Percentiles rank a stretch among this genome's conserved stretches.
These are phyloP conservation scores for Drosophila mauritiana DNA, from an alignment of 1,140 invertebrate genomes.

Conservation along the genomic window DNA sequence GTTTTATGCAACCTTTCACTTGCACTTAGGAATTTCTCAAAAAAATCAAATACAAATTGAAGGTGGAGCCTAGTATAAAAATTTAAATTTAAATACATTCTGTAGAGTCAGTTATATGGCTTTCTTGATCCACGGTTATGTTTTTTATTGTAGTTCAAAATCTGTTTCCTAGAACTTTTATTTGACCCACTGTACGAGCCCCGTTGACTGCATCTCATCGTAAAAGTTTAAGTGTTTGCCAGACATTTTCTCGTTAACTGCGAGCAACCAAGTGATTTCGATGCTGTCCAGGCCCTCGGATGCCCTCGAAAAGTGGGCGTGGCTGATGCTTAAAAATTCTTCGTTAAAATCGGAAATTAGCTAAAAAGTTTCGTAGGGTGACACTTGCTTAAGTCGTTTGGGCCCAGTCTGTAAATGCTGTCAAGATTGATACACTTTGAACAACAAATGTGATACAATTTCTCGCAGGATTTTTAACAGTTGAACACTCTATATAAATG, in stretches of 20 bases:
- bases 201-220: constrained; percentile 65
- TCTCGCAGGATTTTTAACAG: not conserved
- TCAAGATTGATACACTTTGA: not conserved
- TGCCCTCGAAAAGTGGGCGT: constrained; percentile 18
- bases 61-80: not conserved
- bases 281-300: constrained; percentile 54
- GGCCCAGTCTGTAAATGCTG: constrained; percentile 28
- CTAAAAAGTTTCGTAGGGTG: constrained; percentile 70
- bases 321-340: constrained; percentile 62
- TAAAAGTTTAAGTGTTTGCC: constrained; percentile 81
- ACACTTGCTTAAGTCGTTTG: constrained; percentile 66
- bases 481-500: too few species aligned
- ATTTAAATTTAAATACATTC: not conserved
- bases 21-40: not conserved
- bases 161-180: not conserved
- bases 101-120: not conserved
- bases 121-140: not conserved
- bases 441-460: not conserved
- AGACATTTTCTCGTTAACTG: constrained; percentile 80
- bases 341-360: constrained; percentile 77
- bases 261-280: constrained; percentile 71
- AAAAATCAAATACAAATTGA: not conserved
- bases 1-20: not conserved
- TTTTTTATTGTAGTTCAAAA: not conserved
- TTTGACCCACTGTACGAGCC: constrained; percentile 27